Evolutionary conservation across 2,888 invertebrate species (phyloP).

Genomic region (Elysia crispata): DNA sequence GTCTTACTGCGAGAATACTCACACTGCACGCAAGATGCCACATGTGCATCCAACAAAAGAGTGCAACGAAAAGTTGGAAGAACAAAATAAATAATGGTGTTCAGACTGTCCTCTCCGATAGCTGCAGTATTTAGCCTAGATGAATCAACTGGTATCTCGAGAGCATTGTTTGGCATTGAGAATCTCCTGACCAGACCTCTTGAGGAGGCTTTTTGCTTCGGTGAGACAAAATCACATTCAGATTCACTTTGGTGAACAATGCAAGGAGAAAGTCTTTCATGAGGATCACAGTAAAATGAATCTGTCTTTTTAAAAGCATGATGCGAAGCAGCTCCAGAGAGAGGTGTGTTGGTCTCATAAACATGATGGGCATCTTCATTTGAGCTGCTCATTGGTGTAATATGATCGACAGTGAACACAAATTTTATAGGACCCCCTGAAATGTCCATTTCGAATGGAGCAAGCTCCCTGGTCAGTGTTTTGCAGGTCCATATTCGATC

Average conservation of each 20-base stretch:
- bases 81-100: conserved; percentile 39
- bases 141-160: not conserved
- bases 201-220: not conserved
- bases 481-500: conserved; percentile 45
- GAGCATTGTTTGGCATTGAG: conserved; percentile 30
- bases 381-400: conserved; percentile 20
- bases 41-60: conserved; percentile 57
- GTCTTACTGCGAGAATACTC: conserved; percentile 54
- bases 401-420: conserved; percentile 41
- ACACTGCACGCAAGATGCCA: conserved; percentile 59
- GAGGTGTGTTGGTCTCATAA: too few relatives aligned
- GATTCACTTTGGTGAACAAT: conserved; percentile 15
- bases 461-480: conserved; percentile 43
- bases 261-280: conserved; percentile 26
- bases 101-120: not conserved
- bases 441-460: conserved; percentile 39
- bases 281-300: conserved; percentile 35
- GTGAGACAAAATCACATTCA: not conserved
- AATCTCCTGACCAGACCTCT: conserved; percentile 32
- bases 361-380: not conserved
- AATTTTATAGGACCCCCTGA: conserved; percentile 25
- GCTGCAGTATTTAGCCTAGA: not conserved
- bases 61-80: conserved; percentile 48
- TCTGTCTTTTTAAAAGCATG: not conserved
- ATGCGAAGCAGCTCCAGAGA: not conserved